These are phyloP conservation scores for Thinocorus orbignyianus DNA, from an alignment of 2,113 vertebrate genomes.

Conservation along the genomic window DNA sequence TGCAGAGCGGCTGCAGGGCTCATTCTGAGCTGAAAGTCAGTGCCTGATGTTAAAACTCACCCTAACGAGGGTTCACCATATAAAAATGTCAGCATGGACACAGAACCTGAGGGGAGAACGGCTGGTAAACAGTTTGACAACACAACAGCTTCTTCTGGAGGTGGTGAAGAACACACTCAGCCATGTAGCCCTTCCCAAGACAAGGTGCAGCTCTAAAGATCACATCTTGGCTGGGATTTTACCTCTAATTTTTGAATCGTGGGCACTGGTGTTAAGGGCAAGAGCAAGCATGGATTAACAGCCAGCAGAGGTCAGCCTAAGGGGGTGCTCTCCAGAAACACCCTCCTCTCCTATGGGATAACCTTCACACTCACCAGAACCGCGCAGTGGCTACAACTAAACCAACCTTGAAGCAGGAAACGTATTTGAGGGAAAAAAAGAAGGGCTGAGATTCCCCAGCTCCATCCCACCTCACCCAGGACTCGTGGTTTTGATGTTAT, in stretches of 20 bases:
- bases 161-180: not conserved
- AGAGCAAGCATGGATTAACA: rapidly evolving
- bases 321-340: not conserved
- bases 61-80: not conserved
- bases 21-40: not conserved
- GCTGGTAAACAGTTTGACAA: not conserved
- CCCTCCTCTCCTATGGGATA: not conserved
- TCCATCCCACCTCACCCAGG: not conserved
- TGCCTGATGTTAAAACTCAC: not conserved
- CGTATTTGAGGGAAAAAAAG: rapidly evolving
- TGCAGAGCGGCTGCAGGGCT: not conserved
- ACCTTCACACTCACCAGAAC: rapidly evolving
- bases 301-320: rapidly evolving
- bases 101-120: not conserved
- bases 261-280: not conserved
- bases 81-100: not conserved
- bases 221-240: not conserved
- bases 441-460: not conserved
- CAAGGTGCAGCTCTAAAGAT: not conserved
- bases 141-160: not conserved
- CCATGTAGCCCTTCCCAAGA: not conserved
- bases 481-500: rapidly evolving
- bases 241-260: no score
- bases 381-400: rapidly evolving
- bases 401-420: not conserved